phyloP scores from a whole-genome alignment of 2,888 invertebrate genomes.

The Campoplex nolae region DNA sequence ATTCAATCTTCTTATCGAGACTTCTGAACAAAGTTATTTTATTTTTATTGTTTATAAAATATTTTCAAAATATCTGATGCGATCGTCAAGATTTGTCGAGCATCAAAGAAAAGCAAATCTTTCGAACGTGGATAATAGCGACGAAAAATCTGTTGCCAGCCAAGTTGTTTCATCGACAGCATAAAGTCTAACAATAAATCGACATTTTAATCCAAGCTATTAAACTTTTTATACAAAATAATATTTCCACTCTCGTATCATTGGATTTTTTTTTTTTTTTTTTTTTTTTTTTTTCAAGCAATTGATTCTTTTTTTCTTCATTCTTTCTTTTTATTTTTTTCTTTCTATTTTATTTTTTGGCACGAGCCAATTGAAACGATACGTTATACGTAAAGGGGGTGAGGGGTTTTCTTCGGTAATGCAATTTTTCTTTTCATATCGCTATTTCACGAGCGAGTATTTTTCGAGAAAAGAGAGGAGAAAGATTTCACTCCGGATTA shows the following conservation, averaged over 20 bases:
- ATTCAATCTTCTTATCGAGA: background rate
- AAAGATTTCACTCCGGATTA: slow-evolving; percentile 48
- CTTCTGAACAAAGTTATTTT: background rate
- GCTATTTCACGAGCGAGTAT: slow-evolving; percentile 45
- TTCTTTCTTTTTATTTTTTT: background rate
- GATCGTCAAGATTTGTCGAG: background rate
- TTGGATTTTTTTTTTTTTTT: background rate
- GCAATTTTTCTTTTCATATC: slow-evolving; percentile 50
- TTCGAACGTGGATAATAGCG: background rate
- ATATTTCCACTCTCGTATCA: slow-evolving; percentile 1
- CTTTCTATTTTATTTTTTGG: background rate
- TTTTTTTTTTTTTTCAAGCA: background rate
- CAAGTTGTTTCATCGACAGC: background rate
- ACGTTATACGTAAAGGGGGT: background rate
- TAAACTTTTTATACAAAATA: slow-evolving; percentile 29
- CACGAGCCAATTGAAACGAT: slow-evolving; percentile 54
- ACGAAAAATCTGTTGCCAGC: background rate
- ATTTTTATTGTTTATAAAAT: background rate
- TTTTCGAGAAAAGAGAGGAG: slow-evolving; percentile 26
- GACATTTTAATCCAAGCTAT: background rate
- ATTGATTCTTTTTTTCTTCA: background rate
- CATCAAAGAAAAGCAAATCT: background rate
- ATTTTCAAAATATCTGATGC: background rate
- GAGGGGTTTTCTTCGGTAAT: slow-evolving; percentile 32
- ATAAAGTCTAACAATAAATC: slow-evolving; percentile 12